phyloP scores from a whole-genome alignment of 2,113 vertebrate genomes.

The Ptychochromis oligacanthus region DNA sequence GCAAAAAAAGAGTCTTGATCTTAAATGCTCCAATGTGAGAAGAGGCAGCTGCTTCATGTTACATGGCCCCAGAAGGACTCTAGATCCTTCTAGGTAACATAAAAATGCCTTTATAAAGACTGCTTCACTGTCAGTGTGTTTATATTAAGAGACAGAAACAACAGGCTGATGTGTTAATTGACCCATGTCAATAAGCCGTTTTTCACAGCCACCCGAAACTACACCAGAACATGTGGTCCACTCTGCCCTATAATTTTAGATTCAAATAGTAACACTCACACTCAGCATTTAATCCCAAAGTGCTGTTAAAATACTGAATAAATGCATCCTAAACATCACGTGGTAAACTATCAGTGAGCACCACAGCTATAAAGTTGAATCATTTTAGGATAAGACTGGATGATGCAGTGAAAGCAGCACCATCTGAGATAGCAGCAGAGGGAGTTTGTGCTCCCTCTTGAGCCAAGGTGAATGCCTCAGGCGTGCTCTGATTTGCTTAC shows the following conservation, averaged over 20 bases:
- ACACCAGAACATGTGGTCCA: not conserved
- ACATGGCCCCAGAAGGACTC: not conserved
- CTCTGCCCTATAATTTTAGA: not conserved
- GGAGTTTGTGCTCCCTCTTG: not conserved
- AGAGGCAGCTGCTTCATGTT: not conserved
- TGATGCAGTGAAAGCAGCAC: not conserved
- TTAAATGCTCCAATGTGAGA: not conserved
- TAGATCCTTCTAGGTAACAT: not conserved
- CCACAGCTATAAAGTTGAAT: slow-evolving; percentile 14
- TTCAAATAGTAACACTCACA: not conserved
- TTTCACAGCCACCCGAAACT: too few relatives aligned
- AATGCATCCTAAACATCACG: not conserved
- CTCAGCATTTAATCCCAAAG: not conserved
- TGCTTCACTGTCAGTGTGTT: not conserved
- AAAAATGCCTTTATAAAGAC: not conserved
- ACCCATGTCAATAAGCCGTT: not conserved
- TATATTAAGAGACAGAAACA: too few relatives aligned
- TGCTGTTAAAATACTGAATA: not conserved
- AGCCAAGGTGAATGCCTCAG: not conserved
- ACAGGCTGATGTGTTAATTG: too few relatives aligned
- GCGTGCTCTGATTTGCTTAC: not conserved
- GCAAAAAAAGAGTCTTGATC: not conserved
- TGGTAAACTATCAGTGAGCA: not conserved
- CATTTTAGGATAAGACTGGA: not conserved
- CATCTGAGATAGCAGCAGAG: slow-evolving; percentile 12